A percentile compares a stretch with the other conserved stretches of the same genome.
phyloP scores from a whole-genome alignment of 1,140 invertebrate genomes.

The Drosophila kurseongensis region DNA sequence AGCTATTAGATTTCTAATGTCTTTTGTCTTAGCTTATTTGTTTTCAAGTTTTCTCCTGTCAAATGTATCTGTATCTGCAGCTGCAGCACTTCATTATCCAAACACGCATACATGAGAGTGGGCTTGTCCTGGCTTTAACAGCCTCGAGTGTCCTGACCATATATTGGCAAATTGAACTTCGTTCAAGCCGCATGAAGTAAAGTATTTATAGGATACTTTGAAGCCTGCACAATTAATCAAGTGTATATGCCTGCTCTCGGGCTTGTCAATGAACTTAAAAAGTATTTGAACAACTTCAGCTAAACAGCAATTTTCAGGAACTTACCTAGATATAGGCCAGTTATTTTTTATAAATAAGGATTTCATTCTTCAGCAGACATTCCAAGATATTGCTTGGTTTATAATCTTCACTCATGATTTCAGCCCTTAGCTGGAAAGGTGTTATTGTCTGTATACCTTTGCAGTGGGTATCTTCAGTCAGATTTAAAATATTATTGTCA shows the following conservation, averaged over 20 bases:
- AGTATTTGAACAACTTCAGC: no score
- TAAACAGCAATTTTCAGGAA: no score
- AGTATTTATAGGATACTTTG: constrained; percentile 39
- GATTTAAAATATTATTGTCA: no score
- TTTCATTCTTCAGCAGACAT: no score
- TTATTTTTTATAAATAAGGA: no score
- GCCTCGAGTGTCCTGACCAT: constrained; percentile 64
- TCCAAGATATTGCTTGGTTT: no score
- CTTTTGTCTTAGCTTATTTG: constrained; percentile 72
- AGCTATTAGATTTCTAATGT: constrained; percentile 56
- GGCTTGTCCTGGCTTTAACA: constrained; percentile 51
- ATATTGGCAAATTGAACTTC: constrained; percentile 74
- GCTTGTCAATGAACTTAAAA: background rate
- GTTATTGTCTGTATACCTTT: no score
- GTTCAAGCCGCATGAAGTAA: constrained; percentile 50
- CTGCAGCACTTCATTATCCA: constrained; percentile 70
- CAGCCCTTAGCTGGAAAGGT: no score
- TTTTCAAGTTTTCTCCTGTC: constrained; percentile 68
- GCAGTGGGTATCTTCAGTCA: no score
- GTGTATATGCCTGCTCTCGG: constrained; percentile 17
- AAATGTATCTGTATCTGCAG: constrained; percentile 62
- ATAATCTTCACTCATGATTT: no score
- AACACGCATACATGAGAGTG: constrained; percentile 13
- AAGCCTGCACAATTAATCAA: constrained; percentile 62
- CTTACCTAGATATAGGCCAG: no score